phyloP scores from a whole-genome alignment of 2,888 invertebrate species.

The Ectobius pallidus region DNA sequence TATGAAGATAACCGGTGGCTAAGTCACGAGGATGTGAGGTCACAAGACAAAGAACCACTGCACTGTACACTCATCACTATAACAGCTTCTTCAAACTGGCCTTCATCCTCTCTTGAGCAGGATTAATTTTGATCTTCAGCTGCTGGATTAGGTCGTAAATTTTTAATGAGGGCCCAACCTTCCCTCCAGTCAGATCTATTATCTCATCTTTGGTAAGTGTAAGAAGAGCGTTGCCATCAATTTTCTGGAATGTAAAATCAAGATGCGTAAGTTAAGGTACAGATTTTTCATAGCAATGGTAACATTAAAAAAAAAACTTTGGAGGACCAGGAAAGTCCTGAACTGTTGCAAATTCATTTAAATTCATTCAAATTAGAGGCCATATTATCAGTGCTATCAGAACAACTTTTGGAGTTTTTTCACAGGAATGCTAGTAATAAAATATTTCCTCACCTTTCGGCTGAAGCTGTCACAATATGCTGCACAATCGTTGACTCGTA shows the following conservation, averaged over 20 bases:
- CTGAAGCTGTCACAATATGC: slow-evolving; percentile 66
- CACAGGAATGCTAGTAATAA: too few relatives aligned
- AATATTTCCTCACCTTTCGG: slow-evolving; percentile 59
- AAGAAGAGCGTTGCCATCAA: slow-evolving; percentile 82
- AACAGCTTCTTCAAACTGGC: slow-evolving; percentile 46
- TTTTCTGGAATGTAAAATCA: slow-evolving; percentile 61
- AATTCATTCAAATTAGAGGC: too few relatives aligned
- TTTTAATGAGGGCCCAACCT: slow-evolving; percentile 93
- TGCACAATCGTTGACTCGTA: slow-evolving; percentile 82
- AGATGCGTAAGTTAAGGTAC: neutral
- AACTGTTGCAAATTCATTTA: too few relatives aligned
- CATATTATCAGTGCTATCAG: too few relatives aligned
- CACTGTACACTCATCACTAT: slow-evolving; percentile 26
- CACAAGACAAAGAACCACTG: neutral
- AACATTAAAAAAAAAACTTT: too few relatives aligned
- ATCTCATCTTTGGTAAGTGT: slow-evolving; percentile 88
- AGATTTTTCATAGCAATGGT: too few relatives aligned
- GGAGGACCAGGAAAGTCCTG: too few relatives aligned
- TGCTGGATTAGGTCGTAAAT: slow-evolving; percentile 92
- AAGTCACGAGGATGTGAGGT: neutral
- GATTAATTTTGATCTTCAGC: slow-evolving; percentile 83
- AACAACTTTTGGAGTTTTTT: too few relatives aligned
- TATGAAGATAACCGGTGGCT: neutral
- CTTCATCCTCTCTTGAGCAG: slow-evolving; percentile 70
- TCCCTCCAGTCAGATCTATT: slow-evolving; percentile 86